Evolutionary conservation across 2,888 invertebrate species (phyloP), one percentile per base, ranked within the genome.

Genomic region (Plutella xylostella): DNA sequence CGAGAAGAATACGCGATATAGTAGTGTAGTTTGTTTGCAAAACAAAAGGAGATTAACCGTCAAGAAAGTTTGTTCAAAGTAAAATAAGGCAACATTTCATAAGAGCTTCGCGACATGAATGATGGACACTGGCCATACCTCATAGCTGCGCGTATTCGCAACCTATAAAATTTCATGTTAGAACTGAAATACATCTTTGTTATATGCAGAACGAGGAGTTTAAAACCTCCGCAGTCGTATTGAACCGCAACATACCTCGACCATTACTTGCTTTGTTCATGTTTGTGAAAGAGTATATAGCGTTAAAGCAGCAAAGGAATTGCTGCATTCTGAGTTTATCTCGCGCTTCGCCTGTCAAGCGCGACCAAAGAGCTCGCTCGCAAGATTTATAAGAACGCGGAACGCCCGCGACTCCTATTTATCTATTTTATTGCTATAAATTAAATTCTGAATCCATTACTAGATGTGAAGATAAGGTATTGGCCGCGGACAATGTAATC

Each of bases 401-500:
- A 79, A 75, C 67, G 71, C 61, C 54, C 54, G 60, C 63, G 65
- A 63, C 66, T 55, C 60, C 67, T 66, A 73, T 78, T 73, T 79
- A 77, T 76, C 76, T 76, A 68, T 72, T 77, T 72, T 77, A 78
- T 78, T 75, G 72, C 79, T 68, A 80, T 80, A 80, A 80, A 77
- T 79, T 79, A 78, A 75, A 78, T 65, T 62, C 63, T 69, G 68
- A 66, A 68, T 65, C 72, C 69, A 70, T 74, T 62, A 57, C 52
- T 57, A 73, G 75, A 80, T 80, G 61, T 58, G 55, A 57, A 75
- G 78, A 80, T 82, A 83, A 72, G 69, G 68, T 69, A 71, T 71
- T 66, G 65, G 56, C 55, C 61, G 53, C 55, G 65, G 68, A 83
- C 82, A 83, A 83, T 82, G 80, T 82, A 79, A 82, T 83, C 82